Percentiles rank a stretch among this genome's conserved stretches.
These are phyloP conservation scores for Diacarnus erythraeanus DNA, from an alignment of 37 sponge, comb jelly and placozoan genomes.

Conservation along the genomic window DNA sequence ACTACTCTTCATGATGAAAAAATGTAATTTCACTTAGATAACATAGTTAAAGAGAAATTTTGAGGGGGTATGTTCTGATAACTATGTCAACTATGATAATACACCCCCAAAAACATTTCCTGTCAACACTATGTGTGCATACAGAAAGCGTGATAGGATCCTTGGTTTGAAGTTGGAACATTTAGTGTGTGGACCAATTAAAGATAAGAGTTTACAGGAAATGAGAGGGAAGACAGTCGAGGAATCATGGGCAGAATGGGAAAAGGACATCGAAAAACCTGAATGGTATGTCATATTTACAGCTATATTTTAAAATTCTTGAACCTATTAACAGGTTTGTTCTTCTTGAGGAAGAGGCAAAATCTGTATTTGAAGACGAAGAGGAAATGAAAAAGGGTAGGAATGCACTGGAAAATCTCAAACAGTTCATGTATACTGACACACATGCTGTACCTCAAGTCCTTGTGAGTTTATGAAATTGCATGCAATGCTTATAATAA, in stretches of 20 bases:
- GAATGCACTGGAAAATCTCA: conserved; percentile 1
- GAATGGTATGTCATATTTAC: conserved; percentile 16
- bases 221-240: conserved; percentile 26
- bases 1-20: conserved; percentile 14
- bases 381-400: neutral
- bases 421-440: conserved; percentile 25
- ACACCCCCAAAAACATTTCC: neutral
- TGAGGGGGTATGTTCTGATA: neutral
- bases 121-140: neutral
- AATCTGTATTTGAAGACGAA: neutral
- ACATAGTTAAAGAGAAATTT: neutral
- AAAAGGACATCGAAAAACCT: conserved; percentile 23
- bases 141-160: conserved; percentile 12
- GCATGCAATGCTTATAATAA: neutral
- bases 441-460: conserved; percentile 1
- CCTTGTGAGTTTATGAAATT: conserved; percentile 1
- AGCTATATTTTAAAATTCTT: neutral
- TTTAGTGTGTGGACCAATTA: neutral
- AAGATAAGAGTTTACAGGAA: conserved; percentile 11
- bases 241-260: conserved; percentile 1
- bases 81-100: neutral
- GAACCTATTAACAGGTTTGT: conserved; percentile 20
- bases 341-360: conserved; percentile 15
- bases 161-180: conserved; percentile 14
- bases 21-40: conserved; percentile 13